Evolutionary conservation across 1,140 invertebrate genomes (phyloP), one percentile per base, ranked within the genome.

Genomic region (Caenorhabditis inopinata): DNA sequence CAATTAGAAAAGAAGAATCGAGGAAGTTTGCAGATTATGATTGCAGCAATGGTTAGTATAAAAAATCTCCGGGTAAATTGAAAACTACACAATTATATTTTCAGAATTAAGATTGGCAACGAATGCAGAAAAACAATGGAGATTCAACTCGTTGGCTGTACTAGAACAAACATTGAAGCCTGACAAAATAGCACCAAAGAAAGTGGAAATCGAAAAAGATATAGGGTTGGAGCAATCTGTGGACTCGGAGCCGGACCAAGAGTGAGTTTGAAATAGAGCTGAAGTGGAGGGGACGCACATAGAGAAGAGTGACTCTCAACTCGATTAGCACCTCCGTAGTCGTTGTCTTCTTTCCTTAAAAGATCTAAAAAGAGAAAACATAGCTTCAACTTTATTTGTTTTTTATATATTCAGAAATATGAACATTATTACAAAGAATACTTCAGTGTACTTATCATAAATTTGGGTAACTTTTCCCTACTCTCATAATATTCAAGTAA

Each of bases 181-280:
- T 0, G n/a, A 68, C 38, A 21, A 1, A 9, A n/a, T 68, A 14
- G 11, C 27, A 12, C 58, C 58, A 21, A 68, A 68, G 21, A 68
- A 68, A 68, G 29, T 38, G 1, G 58, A 58, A 58, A 32, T 58
- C 7, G 12, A 7, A 32, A 6, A 35, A 32, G 27, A 23, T 32
- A 25, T 29, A 16, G 29, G 11, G n/a, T 3, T 21, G 4, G 27
- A 58, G 12, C 27, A 29, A 42, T 42, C 14, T 14, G 9, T 58
- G 21, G 58, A 68, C 9, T 38, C 32, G 6, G 58, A 68, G 25
- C 58, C 58, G n/a, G 58, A 68, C 32, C 58, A 18, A 68, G 58
- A 38, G 58, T 68, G 32, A 38, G 58, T 68, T 68, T 51, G 32
- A 42, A 68, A 68, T 68, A 18, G 58, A 68, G 38, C 58, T 68